Evolutionary conservation across 1,140 invertebrate genomes (phyloP).

Genomic region (Orchesella cincta): DNA sequence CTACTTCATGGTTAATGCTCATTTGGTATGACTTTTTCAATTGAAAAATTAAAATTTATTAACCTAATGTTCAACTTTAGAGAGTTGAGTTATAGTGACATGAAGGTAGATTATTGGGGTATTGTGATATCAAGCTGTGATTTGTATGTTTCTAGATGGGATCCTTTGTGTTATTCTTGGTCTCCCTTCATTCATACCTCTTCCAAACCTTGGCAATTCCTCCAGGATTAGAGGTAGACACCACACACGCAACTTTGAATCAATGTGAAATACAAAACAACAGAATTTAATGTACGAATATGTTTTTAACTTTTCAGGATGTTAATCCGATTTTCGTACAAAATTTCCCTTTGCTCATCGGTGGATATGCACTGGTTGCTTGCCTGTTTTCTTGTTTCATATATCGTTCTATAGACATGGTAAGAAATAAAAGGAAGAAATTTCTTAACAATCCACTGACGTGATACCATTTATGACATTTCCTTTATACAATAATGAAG

Average conservation of each 20-base stretch:
- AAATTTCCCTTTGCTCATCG: constrained; percentile 34
- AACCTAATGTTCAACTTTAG: too few species aligned
- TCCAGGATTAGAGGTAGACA: constrained; percentile 23
- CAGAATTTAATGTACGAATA: neutral
- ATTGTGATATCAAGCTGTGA: neutral
- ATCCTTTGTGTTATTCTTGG: constrained; percentile 22
- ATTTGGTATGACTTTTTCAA: constrained; percentile 30
- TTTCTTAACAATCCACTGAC: neutral
- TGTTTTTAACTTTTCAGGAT: constrained; percentile 20
- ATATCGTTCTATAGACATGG: constrained; percentile 36
- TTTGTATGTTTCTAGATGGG: constrained; percentile 27
- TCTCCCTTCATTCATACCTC: constrained; percentile 23
- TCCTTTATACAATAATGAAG: too few species aligned
- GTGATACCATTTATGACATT: too few species aligned
- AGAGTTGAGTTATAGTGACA: too few species aligned
- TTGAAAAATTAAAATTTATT: neutral
- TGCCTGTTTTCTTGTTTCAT: constrained; percentile 30
- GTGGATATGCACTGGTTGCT: constrained; percentile 4
- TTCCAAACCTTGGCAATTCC: neutral
- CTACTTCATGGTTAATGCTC: constrained; percentile 33
- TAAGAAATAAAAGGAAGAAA: neutral
- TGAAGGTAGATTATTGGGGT: too few species aligned
- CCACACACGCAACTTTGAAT: neutral
- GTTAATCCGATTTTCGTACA: constrained; percentile 30
- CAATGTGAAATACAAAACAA: neutral